Evolutionary conservation across 2,797 vertebrate genomes (phyloP), one percentile per base, ranked within the genome.

Genomic region (Falco peregrinus): DNA sequence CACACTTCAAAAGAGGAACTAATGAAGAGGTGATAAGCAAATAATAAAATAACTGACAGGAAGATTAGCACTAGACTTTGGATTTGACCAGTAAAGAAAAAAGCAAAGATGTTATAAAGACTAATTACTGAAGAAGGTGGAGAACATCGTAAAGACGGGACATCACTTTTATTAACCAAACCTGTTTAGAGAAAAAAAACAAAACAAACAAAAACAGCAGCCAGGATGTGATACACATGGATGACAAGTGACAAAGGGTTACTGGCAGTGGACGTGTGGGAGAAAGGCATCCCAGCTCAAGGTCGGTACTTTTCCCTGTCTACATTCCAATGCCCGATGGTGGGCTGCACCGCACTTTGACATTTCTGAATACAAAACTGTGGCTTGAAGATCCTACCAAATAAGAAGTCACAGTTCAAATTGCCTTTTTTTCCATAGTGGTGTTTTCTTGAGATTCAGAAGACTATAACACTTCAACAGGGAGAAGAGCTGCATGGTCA

Each of bases 161-260:
- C 54, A 84, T 57, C 0, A 0, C 50, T 94, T 97, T 97, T 97
- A 97, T 96, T 97, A 86, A 89, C 61, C 82, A 93, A 96, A 95
- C 50, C 43, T 91, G 53, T 74, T 63, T 12, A 87, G 37, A 86
- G 77, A 48, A 80, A 63, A 75, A 68, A 51, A 47, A 78, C 37
- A 39, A 37, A 39, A 9, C 37, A 39, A 39, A 39, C 37, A 39
- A 75, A 68, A 75, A 51, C 54, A 80, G 80, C 89, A 88, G 92
- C 68, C 82, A 81, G 85, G 57, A 45, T 3, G 2, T 41, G 60
- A 80, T 43, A 63, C 6, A 65, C 45, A 60, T 3, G n/a, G 53
- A 60, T 75, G 94, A 95, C 80, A 93, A 78, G 61, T 89, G 89
- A 87, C 60, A 88, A 88, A 94, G 70, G 48, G 67, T 90, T 91